Evolutionary conservation across 2,888 invertebrate species (phyloP).

Genomic region (Coelinius sp.): DNA sequence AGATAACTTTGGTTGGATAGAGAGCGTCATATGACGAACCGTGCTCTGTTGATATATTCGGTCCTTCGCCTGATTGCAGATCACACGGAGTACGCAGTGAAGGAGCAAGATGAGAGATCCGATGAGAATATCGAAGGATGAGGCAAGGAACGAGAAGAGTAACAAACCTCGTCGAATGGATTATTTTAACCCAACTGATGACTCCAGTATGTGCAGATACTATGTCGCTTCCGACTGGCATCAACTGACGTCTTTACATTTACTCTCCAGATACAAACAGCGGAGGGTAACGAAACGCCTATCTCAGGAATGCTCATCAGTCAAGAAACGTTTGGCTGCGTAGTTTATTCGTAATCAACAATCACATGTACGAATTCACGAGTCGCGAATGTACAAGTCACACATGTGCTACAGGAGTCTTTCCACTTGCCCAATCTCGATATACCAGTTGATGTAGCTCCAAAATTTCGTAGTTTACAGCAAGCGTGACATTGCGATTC

Average conservation of each 20-base stretch:
- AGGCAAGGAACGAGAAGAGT: slow-evolving; percentile 37
- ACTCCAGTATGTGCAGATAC: slow-evolving; percentile 13
- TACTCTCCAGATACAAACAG: not conserved
- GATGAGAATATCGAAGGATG: slow-evolving; percentile 24
- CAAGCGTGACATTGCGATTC: slow-evolving; percentile 38
- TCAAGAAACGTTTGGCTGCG: slow-evolving; percentile 43
- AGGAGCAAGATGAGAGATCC: not conserved
- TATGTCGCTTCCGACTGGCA: not conserved
- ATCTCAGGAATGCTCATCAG: slow-evolving; percentile 3
- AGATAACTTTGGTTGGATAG: slow-evolving; percentile 33
- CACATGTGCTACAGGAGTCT: not conserved
- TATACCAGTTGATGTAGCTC: not conserved
- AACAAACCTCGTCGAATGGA: slow-evolving; percentile 24
- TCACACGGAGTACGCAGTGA: slow-evolving; percentile 29
- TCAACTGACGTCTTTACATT: not conserved
- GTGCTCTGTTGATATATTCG: slow-evolving; percentile 28
- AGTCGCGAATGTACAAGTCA: slow-evolving; percentile 27
- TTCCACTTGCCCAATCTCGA: not conserved
- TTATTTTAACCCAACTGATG: slow-evolving; percentile 37
- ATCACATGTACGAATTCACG: slow-evolving; percentile 46
- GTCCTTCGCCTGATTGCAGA: slow-evolving; percentile 43
- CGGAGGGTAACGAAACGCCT: not conserved
- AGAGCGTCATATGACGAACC: not conserved
- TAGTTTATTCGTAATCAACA: slow-evolving; percentile 58
- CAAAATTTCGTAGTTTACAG: slow-evolving; percentile 13